phyloP scores from a whole-genome alignment of 2,888 invertebrate species.

The Tenthredo livida region DNA sequence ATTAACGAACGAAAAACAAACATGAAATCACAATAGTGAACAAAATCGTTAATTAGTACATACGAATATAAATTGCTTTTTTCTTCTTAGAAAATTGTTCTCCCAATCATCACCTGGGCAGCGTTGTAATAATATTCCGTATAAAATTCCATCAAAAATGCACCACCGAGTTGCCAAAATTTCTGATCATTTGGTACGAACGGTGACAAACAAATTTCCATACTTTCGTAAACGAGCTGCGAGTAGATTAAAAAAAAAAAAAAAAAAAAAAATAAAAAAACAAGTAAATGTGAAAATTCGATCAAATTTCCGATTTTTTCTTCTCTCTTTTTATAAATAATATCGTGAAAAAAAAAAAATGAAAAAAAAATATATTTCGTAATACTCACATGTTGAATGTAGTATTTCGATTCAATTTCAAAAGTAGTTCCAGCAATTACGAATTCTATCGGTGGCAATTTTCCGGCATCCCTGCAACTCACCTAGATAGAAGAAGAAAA shows the following conservation, averaged over 20 bases:
- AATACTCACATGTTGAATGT: conserved; percentile 79
- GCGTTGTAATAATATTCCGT: conserved; percentile 78
- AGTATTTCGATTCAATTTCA: conserved; percentile 82
- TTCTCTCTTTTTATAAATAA: too few relatives aligned
- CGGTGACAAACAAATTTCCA: conserved; percentile 78
- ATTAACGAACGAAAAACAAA: too few relatives aligned
- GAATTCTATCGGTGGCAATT: conserved; percentile 82
- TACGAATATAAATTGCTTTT: too few relatives aligned
- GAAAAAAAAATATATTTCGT: background rate
- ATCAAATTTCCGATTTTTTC: too few relatives aligned
- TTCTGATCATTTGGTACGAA: conserved; percentile 71
- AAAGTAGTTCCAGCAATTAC: conserved; percentile 81
- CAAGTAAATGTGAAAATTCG: too few relatives aligned
- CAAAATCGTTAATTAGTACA: background rate
- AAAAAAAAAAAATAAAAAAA: conserved; percentile 26
- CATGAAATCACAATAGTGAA: background rate
- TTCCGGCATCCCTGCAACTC: conserved; percentile 81
- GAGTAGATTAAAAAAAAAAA: conserved; percentile 25
- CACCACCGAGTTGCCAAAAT: conserved; percentile 78
- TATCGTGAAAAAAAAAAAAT: too few relatives aligned
- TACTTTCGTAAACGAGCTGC: conserved; percentile 73
- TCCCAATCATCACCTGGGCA: conserved; percentile 76
- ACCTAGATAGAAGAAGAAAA: too few relatives aligned
- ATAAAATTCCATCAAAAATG: conserved; percentile 79
- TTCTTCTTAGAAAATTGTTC: conserved; percentile 70